These are phyloP conservation scores for Nesoenas mayeri DNA, from an alignment of 2,113 vertebrate species.

Conservation along the genomic window DNA sequence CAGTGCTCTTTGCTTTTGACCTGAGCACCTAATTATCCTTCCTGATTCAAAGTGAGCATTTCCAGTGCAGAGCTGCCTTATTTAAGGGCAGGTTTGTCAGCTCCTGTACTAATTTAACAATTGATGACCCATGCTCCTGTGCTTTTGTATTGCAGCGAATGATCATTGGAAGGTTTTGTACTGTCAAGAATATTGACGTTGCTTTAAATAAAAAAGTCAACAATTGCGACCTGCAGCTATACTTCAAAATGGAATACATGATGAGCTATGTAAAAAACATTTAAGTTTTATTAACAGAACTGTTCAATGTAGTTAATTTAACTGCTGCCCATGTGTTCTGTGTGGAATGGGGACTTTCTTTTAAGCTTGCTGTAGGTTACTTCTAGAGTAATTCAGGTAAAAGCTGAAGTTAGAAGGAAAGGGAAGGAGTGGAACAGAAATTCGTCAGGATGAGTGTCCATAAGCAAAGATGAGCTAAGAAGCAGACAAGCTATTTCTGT, in stretches of 20 bases:
- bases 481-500: neutral
- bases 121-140: neutral
- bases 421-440: neutral
- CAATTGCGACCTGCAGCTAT: neutral
- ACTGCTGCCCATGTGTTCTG: neutral
- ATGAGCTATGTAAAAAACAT: neutral
- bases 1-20: conserved; percentile 23
- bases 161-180: neutral
- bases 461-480: neutral
- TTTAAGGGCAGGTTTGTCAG: conserved; percentile 49
- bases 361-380: neutral
- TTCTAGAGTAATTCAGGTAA: neutral
- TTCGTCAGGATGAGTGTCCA: neutral
- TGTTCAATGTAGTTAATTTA: neutral
- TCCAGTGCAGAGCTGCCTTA: conserved; percentile 47
- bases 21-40: conserved; percentile 60
- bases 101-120: conserved; percentile 31
- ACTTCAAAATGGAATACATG: neutral
- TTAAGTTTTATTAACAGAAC: neutral
- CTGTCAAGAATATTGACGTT: neutral
- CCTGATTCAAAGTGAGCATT: conserved; percentile 56
- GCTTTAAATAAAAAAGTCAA: neutral
- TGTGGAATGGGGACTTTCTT: neutral
- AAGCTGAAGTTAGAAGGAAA: neutral
- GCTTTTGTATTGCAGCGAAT: neutral